Evolutionary conservation across 2,888 invertebrate species (phyloP), one percentile per base, ranked within the genome.

Genomic region (Endotricha flammealis): DNA sequence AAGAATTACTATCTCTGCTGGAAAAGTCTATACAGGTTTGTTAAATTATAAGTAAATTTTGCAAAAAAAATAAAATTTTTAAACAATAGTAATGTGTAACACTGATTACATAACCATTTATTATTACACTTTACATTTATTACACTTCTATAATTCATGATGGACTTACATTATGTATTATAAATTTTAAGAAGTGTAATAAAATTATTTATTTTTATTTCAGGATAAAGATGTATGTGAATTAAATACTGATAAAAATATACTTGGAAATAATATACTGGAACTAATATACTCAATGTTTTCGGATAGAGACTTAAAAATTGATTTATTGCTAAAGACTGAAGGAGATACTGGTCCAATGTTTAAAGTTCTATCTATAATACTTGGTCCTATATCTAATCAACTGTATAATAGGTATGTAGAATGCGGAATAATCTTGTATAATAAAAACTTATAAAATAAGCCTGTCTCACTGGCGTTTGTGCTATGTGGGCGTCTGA

Each of bases 21-120:
- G 44, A 39, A 12, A 46, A 48, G 10, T 49, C 74, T 1, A 41
- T 68, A 9, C 39, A 71, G 71, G 86, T 85, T 25, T 33, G 23
- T 33, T n/a, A n/a, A n/a, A n/a, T n/a, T n/a, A n/a, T n/a, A n/a
- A n/a, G n/a, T n/a, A n/a, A n/a, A n/a, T n/a, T n/a, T n/a, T n/a
- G n/a, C n/a, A n/a, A n/a, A n/a, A n/a, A n/a, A n/a, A n/a, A n/a
- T n/a, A n/a, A n/a, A n/a, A n/a, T n/a, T n/a, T n/a, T n/a, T n/a
- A n/a, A n/a, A n/a, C n/a, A n/a, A n/a, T n/a, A n/a, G n/a, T n/a
- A n/a, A n/a, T n/a, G n/a, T n/a, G n/a, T n/a, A n/a, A n/a, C n/a
- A n/a, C n/a, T n/a, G n/a, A n/a, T n/a, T n/a, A n/a, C n/a, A n/a
- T n/a, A n/a, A n/a, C n/a, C n/a, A n/a, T n/a, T n/a, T n/a, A n/a